Percentiles rank a stretch among this genome's conserved stretches.
Conservation (phyloP, 2,797 vertebrate species). For the Borostomias antarcticus region DNA sequence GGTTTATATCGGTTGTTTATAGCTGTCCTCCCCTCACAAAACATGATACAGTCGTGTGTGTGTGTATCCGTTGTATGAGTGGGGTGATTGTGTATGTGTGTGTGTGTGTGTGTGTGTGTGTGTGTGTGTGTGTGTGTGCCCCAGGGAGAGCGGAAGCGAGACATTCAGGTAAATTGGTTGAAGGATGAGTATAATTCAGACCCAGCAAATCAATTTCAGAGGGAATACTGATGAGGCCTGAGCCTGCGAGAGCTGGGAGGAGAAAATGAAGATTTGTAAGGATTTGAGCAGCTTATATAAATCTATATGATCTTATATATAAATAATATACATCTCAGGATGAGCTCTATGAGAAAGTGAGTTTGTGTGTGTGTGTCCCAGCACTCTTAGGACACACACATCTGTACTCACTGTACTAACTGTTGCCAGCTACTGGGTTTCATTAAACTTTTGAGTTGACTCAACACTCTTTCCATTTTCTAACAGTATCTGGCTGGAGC, state of each 20-base stretch:
- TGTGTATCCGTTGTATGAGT: slow-evolving; percentile 5
- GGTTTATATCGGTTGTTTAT: too few species aligned
- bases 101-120: slow-evolving; percentile 13
- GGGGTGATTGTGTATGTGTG: slow-evolving; percentile 4
- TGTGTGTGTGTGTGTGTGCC: slow-evolving; percentile 33
- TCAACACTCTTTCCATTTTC: background rate
- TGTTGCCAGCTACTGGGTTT: background rate
- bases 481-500: background rate
- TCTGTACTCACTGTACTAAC: too few species aligned
- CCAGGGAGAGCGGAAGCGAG: slow-evolving; percentile 28
- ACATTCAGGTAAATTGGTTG: slow-evolving; percentile 64
- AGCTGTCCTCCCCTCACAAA: too few species aligned
- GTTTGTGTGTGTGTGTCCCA: slow-evolving; percentile 1
- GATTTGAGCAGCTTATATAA: too few species aligned
- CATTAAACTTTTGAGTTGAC: background rate
- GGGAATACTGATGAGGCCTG: too few species aligned
- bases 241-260: slow-evolving; percentile 33
- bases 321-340: too few species aligned
- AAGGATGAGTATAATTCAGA: slow-evolving; percentile 70
- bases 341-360: slow-evolving; percentile 16
- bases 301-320: too few species aligned
- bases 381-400: slow-evolving; percentile 20
- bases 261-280: too few species aligned
- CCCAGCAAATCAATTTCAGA: slow-evolving; percentile 75
- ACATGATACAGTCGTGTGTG: too few species aligned